Percentiles rank a stretch among this genome's conserved stretches.
phyloP scores from a whole-genome alignment of 2,797 vertebrate genomes.

The Rhyacichthys aspro region DNA sequence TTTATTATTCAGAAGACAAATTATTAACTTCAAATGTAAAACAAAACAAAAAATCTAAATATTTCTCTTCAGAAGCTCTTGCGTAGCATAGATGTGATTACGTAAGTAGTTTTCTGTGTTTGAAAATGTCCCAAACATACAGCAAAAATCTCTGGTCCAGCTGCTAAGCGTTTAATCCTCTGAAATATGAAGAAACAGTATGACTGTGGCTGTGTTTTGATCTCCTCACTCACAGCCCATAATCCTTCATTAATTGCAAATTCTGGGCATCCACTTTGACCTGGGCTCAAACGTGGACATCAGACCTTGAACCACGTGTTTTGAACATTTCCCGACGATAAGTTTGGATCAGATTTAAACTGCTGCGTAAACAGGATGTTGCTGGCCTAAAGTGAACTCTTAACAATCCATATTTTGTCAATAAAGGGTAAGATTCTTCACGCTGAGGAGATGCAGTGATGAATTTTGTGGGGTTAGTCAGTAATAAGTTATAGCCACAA shows the following conservation, averaged over 20 bases:
- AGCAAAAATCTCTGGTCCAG: conserved; percentile 27
- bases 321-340: conserved; percentile 5
- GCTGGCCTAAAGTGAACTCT: conserved; percentile 18
- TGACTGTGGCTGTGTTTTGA: conserved; percentile 55
- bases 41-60: too few relatives aligned
- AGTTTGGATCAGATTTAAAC: conserved; percentile 25
- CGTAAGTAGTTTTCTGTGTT: background rate
- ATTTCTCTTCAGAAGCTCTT: background rate
- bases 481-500: too few relatives aligned
- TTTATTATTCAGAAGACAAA: background rate
- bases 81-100: background rate
- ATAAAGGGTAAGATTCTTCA: conserved; percentile 4
- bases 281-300: conserved; percentile 31
- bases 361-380: conserved; percentile 26
- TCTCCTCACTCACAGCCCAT: conserved; percentile 45
- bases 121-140: conserved; percentile 32
- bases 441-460: background rate
- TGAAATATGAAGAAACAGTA: conserved; percentile 67
- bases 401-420: background rate
- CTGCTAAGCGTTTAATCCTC: conserved; percentile 64
- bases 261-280: conserved; percentile 57
- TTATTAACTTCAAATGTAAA: background rate
- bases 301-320: conserved; percentile 27
- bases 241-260: conserved; percentile 72
- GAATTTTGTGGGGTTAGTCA: too few relatives aligned